Percentiles rank a stretch among this genome's conserved stretches.
These are phyloP conservation scores for Tolmerus cingulatus DNA, from an alignment of 2,888 invertebrate genomes.

Conservation along the genomic window DNA sequence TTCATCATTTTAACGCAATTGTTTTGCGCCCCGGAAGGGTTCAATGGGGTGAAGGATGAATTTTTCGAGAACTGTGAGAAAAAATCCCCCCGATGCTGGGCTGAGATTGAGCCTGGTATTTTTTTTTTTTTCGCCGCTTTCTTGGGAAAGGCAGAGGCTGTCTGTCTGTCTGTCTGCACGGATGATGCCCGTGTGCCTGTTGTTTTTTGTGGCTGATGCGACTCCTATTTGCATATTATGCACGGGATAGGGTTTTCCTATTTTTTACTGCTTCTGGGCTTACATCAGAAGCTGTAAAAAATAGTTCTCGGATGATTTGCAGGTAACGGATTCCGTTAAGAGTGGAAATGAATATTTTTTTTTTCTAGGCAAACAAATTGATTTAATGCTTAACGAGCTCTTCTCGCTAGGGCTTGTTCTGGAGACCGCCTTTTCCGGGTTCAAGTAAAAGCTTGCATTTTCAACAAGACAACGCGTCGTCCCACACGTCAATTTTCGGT, in stretches of 20 bases:
- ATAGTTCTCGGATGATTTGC: not conserved
- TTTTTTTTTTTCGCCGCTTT: not conserved
- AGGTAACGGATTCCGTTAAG: constrained; percentile 10
- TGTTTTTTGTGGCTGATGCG: constrained; percentile 26
- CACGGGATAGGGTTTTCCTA: not conserved
- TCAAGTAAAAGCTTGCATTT: not conserved
- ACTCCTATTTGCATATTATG: constrained; percentile 15
- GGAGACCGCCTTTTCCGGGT: not conserved
- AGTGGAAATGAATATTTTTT: not conserved
- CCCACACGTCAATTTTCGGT: not conserved
- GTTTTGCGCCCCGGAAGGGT: not conserved
- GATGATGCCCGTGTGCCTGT: constrained; percentile 2
- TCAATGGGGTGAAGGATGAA: not conserved
- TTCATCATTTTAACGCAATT: not conserved
- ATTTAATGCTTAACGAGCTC: not conserved
- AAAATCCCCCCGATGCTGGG: not conserved
- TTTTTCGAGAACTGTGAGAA: constrained; percentile 32
- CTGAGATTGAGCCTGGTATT: not conserved
- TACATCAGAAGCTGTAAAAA: not conserved
- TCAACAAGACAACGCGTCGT: not conserved
- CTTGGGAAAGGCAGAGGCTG: not conserved
- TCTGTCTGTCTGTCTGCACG: not conserved
- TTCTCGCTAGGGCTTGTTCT: not conserved
- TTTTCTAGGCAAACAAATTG: not conserved
- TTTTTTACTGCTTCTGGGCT: not conserved